A percentile compares a stretch with the other conserved stretches of the same genome.
Evolutionary conservation across 2,888 invertebrate species (phyloP).

Genomic region (Dynastes maya): DNA sequence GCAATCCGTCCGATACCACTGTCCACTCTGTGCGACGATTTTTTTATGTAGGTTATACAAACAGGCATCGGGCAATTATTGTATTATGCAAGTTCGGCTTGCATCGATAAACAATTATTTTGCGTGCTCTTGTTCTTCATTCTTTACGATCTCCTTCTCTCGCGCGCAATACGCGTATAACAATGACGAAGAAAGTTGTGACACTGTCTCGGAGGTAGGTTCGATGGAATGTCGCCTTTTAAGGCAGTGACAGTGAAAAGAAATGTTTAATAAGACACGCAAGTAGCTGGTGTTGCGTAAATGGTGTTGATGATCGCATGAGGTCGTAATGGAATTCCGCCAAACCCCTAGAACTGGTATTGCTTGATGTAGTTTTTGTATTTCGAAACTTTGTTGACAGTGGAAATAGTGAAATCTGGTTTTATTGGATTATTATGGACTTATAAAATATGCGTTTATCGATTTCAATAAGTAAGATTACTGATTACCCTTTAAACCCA

Average conservation of each 20-base stretch:
- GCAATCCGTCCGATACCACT: background rate
- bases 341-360: background rate
- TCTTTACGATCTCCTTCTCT: background rate
- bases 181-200: background rate
- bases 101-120: constrained; percentile 27
- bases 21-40: background rate
- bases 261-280: background rate
- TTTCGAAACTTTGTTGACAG: background rate
- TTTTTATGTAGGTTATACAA: constrained; percentile 34
- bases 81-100: constrained; percentile 21
- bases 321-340: background rate
- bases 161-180: background rate
- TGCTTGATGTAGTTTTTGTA: background rate
- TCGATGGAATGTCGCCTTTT: constrained; percentile 17
- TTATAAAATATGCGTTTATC: no score
- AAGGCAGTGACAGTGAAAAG: constrained; percentile 8
- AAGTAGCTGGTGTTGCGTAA: background rate
- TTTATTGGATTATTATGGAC: background rate
- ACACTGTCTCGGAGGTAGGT: background rate
- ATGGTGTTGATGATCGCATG: background rate
- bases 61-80: constrained; percentile 17
- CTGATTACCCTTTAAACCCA: no score
- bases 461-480: no score
- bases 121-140: background rate
- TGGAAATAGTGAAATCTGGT: background rate